Conservation (phyloP, 2,888 invertebrate genomes). For the Diloba caeruleocephala region DNA sequence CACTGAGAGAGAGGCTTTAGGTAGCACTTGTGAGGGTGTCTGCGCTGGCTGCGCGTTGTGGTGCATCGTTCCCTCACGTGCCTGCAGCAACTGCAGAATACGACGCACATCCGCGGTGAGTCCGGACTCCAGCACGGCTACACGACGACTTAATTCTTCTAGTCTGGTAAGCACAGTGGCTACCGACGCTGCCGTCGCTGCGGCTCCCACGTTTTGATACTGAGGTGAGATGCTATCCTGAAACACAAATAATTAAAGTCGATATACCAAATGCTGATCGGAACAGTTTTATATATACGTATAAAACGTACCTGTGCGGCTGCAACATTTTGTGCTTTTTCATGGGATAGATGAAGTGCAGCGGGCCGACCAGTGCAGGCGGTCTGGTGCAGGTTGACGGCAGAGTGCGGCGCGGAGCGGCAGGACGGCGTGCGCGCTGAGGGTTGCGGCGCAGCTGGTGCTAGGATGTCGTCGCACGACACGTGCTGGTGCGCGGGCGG, state of each 20-base stretch:
- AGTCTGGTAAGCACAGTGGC: constrained; percentile 90
- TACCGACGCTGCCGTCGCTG: constrained; percentile 79
- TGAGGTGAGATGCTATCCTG: constrained; percentile 83
- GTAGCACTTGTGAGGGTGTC: constrained; percentile 78
- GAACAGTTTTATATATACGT: neutral
- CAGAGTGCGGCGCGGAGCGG: constrained; percentile 85
- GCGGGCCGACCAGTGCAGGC: constrained; percentile 73
- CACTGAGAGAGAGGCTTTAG: constrained; percentile 81
- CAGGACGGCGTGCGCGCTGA: constrained; percentile 77
- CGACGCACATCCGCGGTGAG: constrained; percentile 93
- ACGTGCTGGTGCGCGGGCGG: constrained; percentile 79
- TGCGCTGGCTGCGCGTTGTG: constrained; percentile 72
- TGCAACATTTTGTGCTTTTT: constrained; percentile 71
- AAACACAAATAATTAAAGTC: constrained; percentile 2
- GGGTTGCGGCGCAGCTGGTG: constrained; percentile 71
- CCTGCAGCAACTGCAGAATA: constrained; percentile 91
- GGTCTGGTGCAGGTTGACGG: constrained; percentile 81
- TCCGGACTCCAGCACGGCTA: constrained; percentile 92
- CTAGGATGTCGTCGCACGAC: constrained; percentile 84
- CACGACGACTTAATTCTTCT: constrained; percentile 91
- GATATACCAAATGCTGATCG: neutral
- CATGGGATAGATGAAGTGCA: constrained; percentile 73
- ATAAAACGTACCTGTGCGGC: constrained; percentile 62
- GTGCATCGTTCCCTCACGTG: constrained; percentile 70
- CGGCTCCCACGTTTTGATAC: constrained; percentile 82